phyloP scores from a whole-genome alignment of 2,888 invertebrate species.

The Yponomeuta evonymella region DNA sequence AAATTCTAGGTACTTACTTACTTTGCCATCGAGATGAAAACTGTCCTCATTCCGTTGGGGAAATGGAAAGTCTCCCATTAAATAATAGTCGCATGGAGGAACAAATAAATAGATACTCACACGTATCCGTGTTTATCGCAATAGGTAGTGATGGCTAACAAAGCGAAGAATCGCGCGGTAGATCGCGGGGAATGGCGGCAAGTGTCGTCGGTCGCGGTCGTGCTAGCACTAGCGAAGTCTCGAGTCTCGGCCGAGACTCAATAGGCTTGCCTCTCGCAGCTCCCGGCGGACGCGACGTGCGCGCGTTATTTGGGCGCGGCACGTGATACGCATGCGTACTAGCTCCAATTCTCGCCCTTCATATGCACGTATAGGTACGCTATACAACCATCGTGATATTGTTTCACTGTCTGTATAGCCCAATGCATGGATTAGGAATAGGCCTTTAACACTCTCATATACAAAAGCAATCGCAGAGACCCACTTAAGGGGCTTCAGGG shows the following conservation, averaged over 20 bases:
- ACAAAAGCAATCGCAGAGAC: too few species aligned
- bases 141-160: conserved; percentile 5
- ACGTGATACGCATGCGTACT: conserved; percentile 32
- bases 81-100: neutral
- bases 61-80: neutral
- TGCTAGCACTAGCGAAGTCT: conserved; percentile 8
- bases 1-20: neutral
- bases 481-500: too few species aligned
- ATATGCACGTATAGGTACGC: neutral
- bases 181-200: neutral
- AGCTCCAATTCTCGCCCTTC: neutral
- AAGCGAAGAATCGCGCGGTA: neutral
- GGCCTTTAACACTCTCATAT: too few species aligned
- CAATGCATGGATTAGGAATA: too few species aligned
- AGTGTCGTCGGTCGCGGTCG: neutral
- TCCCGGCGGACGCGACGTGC: conserved; percentile 5
- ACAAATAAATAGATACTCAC: neutral
- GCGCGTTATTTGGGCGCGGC: conserved; percentile 31
- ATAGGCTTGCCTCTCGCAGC: neutral
- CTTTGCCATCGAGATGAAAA: neutral
- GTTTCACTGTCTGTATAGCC: conserved; percentile 11
- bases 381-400: neutral
- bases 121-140: neutral
- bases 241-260: neutral
- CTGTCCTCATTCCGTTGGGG: neutral